Evolutionary conservation across 2,797 vertebrate genomes (phyloP).

Genomic region (Hydrolagus colliei): DNA sequence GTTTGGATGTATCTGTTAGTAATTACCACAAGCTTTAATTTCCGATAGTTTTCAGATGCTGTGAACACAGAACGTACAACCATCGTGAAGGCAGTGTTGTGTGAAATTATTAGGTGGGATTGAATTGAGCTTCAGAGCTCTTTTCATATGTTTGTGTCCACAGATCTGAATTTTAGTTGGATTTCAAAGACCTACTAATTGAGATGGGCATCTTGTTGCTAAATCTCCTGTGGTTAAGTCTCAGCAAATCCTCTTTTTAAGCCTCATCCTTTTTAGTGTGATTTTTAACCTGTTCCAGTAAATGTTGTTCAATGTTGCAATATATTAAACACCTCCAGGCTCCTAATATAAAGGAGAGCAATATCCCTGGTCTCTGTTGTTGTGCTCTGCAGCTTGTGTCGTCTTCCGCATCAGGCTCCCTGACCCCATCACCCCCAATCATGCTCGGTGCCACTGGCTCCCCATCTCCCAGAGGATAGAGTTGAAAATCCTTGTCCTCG

Average conservation of each 20-base stretch:
- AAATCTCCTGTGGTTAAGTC: background rate
- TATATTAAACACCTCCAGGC: background rate
- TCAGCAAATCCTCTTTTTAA: background rate
- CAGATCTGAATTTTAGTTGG: conserved; percentile 3
- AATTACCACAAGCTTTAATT: background rate
- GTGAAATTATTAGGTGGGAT: conserved; percentile 16
- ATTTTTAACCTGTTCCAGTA: background rate
- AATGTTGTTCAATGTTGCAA: background rate
- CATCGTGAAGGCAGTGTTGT: background rate
- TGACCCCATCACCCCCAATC: too few relatives aligned
- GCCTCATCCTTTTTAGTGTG: too few relatives aligned
- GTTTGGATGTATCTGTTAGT: background rate
- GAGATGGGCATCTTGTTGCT: background rate
- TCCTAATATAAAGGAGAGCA: too few relatives aligned
- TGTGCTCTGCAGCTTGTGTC: too few relatives aligned
- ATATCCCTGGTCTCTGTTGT: too few relatives aligned
- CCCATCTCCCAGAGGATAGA: too few relatives aligned
- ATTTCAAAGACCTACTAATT: background rate
- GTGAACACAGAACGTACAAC: background rate
- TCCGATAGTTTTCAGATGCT: background rate
- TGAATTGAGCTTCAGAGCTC: background rate
- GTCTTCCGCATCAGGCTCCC: too few relatives aligned
- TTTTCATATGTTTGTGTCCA: background rate
- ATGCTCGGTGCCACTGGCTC: too few relatives aligned
- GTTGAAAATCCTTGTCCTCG: too few relatives aligned